phyloP scores from a whole-genome alignment of 1,140 invertebrate genomes.

The Ceratosolen solmsi region DNA sequence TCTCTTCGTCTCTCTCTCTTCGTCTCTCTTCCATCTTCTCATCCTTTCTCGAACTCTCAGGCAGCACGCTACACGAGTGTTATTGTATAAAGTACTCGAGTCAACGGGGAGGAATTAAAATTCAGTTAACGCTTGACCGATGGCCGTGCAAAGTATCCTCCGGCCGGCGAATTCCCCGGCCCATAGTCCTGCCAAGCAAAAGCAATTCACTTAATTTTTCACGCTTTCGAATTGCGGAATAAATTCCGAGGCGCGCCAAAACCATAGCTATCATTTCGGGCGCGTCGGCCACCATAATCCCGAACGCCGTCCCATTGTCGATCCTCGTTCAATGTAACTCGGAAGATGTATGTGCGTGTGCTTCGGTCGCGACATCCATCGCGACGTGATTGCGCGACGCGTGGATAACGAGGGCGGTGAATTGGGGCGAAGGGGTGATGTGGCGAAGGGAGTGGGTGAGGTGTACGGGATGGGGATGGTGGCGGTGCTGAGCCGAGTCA shows the following conservation, averaged over 20 bases:
- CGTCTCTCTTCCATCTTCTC: too few relatives aligned
- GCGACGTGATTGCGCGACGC: background rate
- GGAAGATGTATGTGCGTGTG: background rate
- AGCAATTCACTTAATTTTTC: conserved; percentile 11
- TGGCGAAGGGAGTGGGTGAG: too few relatives aligned
- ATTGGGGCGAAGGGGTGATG: too few relatives aligned
- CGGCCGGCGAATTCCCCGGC: background rate
- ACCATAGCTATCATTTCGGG: background rate
- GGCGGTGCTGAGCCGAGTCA: too few relatives aligned
- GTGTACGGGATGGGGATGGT: too few relatives aligned
- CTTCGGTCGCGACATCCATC: background rate
- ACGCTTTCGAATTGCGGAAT: conserved; percentile 14
- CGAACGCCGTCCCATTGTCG: too few relatives aligned
- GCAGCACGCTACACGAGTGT: background rate
- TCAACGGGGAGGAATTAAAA: background rate
- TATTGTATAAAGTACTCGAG: background rate
- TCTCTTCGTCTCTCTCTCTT: too few relatives aligned
- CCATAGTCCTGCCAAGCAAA: background rate
- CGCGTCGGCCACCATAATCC: background rate
- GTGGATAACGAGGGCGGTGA: background rate
- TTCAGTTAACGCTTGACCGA: conserved; percentile 12
- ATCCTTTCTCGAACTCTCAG: background rate
- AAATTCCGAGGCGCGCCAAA: conserved; percentile 3
- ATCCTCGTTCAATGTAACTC: background rate
- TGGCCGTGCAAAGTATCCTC: background rate